phyloP scores from a whole-genome alignment of 2,113 vertebrate species.

The Picathartes gymnocephalus region DNA sequence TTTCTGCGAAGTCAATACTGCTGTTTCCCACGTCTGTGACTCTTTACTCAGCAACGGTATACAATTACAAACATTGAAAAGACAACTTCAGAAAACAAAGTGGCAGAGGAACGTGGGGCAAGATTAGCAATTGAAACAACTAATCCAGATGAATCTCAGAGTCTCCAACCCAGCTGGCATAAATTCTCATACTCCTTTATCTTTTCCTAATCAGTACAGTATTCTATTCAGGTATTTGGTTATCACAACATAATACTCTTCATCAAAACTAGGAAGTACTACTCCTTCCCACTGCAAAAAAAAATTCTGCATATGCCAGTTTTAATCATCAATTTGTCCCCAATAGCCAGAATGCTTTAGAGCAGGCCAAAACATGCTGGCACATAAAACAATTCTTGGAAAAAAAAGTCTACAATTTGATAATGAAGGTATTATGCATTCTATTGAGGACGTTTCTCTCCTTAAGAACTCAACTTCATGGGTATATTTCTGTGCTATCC shows the following conservation, averaged over 20 bases:
- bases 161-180: not conserved
- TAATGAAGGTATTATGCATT: not conserved
- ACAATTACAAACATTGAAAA: not conserved
- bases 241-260: not conserved
- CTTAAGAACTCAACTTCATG: not conserved
- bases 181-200: not conserved
- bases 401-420: not conserved
- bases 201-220: not conserved
- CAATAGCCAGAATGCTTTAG: not conserved
- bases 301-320: not conserved
- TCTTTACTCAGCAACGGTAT: not conserved
- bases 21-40: not conserved
- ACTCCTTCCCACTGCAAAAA: not conserved
- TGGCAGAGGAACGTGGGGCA: not conserved
- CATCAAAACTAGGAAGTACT: not conserved
- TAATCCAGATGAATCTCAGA: not conserved
- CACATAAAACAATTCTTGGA: not conserved
- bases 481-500: not conserved
- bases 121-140: slow-evolving; percentile 4
- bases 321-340: not conserved
- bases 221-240: not conserved
- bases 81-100: not conserved
- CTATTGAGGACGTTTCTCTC: not conserved
- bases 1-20: not conserved
- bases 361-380: not conserved